Evolutionary conservation across 2,888 invertebrate genomes (phyloP), one percentile per base, ranked within the genome.

Genomic region (Pollenia labialis): DNA sequence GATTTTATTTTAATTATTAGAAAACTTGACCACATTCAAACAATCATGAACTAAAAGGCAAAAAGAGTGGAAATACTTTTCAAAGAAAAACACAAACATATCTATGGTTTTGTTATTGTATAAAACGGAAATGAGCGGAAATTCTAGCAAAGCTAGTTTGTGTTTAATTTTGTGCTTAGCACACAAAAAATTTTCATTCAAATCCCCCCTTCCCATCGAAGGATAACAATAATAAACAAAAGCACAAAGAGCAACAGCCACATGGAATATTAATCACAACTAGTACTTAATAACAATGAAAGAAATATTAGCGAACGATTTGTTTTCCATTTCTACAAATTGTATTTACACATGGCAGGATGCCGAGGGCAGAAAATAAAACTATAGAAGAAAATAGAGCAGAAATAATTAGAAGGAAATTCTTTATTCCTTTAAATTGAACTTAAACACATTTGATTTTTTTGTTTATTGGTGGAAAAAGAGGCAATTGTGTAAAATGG

Each of bases 111-210:
- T 12, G n/a, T 44, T 54, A 12, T 50, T 23, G 10, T 14, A 60
- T 12, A 50, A 44, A 81, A 50, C 46, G 74, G 81, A 81, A 81
- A 75, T 81, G 44, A 68, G 68, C 66, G 81, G 75, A 81, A 81
- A 81, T 68, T 58, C 68, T 60, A 75, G 68, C 66, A 81, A 68
- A 56, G 50, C 48, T 40, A 42, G 66, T 74, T 58, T 66, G 2
- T 56, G 81, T 66, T 74, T n/a, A 16, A 64, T n/a, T 71, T 18
- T 8, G 40, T 16, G 2, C 10, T n/a, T 1, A 46, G 8, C 23
- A 32, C 11, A 9, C 64, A 12, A 46, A 23, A 12, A 7, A 14
- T n/a, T 6, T 42, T 14, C 7, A 4, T 7, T 7, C 8, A 2
- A n/a, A 14, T n/a, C n/a, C 44, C 23, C 4, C 2, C 44, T 23